These are phyloP conservation scores for Romanogobio albipinnatus DNA, from an alignment of 2,113 vertebrate genomes.

Conservation along the genomic window DNA sequence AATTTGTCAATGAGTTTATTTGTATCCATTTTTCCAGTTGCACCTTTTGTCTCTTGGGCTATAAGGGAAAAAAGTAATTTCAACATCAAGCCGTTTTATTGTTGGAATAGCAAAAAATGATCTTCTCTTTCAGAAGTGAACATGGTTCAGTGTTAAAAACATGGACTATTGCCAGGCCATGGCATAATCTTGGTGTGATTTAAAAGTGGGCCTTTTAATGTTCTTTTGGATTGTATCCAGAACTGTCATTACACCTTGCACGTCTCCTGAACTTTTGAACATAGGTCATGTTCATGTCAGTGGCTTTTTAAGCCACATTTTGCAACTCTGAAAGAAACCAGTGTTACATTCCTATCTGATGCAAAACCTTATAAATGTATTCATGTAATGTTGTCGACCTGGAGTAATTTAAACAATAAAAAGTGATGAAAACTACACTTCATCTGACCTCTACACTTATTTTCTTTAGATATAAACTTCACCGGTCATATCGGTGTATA, in stretches of 20 bases:
- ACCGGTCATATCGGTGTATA: no score
- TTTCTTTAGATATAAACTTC: no score
- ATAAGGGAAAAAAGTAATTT: background rate
- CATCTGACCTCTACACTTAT: no score
- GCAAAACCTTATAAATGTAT: slow-evolving; percentile 16
- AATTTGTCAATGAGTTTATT: background rate
- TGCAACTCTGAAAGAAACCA: background rate
- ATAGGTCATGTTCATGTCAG: background rate
- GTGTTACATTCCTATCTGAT: slow-evolving; percentile 39
- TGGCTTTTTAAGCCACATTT: background rate
- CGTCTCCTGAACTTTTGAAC: background rate
- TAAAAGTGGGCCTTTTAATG: background rate
- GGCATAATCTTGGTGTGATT: slow-evolving; percentile 5
- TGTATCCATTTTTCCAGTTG: background rate
- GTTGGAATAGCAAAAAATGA: background rate
- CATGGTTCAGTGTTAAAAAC: background rate
- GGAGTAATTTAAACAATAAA: slow-evolving; percentile 40
- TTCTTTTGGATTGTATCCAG: background rate
- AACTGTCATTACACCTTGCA: slow-evolving; percentile 15
- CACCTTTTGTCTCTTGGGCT: background rate
- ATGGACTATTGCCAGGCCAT: background rate
- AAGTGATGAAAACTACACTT: background rate
- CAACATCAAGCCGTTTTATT: background rate
- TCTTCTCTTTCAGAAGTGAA: background rate
- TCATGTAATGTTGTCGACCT: slow-evolving; percentile 17